Evolutionary conservation across 2,888 invertebrate species (phyloP), one percentile per base, ranked within the genome.

Genomic region (Helleia helle): DNA sequence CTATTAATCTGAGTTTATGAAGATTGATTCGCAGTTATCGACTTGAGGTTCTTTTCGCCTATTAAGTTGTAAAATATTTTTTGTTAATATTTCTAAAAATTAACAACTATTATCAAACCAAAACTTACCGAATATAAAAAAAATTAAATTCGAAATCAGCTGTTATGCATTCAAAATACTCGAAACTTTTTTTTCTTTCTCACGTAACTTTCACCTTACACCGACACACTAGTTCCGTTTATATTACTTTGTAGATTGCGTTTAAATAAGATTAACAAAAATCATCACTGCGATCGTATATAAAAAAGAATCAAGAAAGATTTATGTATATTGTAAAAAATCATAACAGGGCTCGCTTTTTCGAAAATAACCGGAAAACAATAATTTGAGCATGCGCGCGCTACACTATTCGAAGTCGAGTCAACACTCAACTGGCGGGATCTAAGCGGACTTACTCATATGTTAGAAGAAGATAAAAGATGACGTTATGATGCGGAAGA

Each of bases 121-220:
- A 5, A 15, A 22, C 39, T 39, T 29, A 39, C 39, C 30, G 14
- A 11, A 11, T 14, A 13, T 27, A 11, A 5, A n/a, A n/a, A n/a
- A 22, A 22, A 26, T 18, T 29, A 29, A 39, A 39, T 29, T 22
- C 14, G 22, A 38, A 22, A 30, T 14, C 30, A 29, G 24, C 39
- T 24, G 30, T n/a, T 39, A 24, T 14, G 27, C 15, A 27, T 18
- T 38, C 14, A 11, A 51, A 54, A 55, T 49, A 49, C 48, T 44
- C 50, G 47, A 46, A 60, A 59, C 57, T 57, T 48, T 51, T 57
- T 54, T 49, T 49, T 51, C 49, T 44, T 47, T 46, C 45, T 31
- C 48, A 55, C 54, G 41, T 51, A 69, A 79, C 76, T 79, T 79
- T 79, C 77, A 77, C 79, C 60, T 45, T 47, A 58, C 62, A 68